Conservation (phyloP, 1,140 invertebrate species). For the Trachymyrmex septentrionalis region DNA sequence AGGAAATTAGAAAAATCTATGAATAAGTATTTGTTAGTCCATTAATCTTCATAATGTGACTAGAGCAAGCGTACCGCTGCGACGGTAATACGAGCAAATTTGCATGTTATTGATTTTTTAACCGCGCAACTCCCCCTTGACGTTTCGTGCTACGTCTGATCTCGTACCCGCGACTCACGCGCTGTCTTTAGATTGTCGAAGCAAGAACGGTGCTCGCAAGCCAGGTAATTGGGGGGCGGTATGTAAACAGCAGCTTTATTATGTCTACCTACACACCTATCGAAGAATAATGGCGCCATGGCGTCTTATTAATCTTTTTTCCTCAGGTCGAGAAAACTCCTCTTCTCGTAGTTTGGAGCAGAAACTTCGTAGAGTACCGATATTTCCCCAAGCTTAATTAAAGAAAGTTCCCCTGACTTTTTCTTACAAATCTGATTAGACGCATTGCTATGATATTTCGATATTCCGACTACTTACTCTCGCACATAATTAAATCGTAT, state of each 20-base stretch:
- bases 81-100: conserved; percentile 47
- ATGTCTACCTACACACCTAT: conserved; percentile 33
- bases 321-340: not conserved
- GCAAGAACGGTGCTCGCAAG: conserved; percentile 22
- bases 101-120: conserved; percentile 62
- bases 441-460: conserved; percentile 21
- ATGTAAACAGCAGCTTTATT: conserved; percentile 53
- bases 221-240: conserved; percentile 32
- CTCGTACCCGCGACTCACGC: conserved; percentile 19
- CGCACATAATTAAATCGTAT: conserved; percentile 12
- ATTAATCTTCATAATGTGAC: conserved; percentile 50
- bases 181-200: conserved; percentile 32
- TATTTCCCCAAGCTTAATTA: conserved; percentile 49
- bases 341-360: not conserved
- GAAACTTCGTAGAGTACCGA: conserved; percentile 36
- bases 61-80: conserved; percentile 20
- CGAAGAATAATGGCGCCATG: conserved; percentile 11
- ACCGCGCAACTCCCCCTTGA: conserved; percentile 44
- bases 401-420: conserved; percentile 48
- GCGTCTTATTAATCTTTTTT: conserved; percentile 30
- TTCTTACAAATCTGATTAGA: conserved; percentile 29
- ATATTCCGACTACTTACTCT: conserved; percentile 23
- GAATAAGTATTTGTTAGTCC: conserved; percentile 23
- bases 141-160: conserved; percentile 40
- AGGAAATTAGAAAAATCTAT: conserved; percentile 36